These are phyloP conservation scores for Taeniopygia guttata DNA, from an alignment of 2,797 vertebrate species.

Conservation along the genomic window DNA sequence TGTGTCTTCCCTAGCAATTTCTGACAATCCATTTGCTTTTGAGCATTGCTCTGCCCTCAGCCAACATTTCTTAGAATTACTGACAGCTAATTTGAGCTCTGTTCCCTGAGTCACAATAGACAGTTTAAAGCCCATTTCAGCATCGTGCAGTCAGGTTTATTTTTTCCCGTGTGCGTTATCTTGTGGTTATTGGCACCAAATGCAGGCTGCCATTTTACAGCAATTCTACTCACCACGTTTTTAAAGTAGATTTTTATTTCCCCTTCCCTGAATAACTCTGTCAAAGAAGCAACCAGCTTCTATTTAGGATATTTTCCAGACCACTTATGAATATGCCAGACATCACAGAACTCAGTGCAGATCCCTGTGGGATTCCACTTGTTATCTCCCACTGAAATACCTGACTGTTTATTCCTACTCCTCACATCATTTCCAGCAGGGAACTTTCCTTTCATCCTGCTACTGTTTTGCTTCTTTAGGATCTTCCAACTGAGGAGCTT, in stretches of 20 bases:
- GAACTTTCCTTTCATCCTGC: constrained; percentile 21
- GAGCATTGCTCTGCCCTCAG: background rate
- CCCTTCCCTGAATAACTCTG: background rate
- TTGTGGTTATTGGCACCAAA: background rate
- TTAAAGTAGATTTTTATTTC: background rate
- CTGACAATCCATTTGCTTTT: constrained; percentile 6
- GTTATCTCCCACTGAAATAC: background rate
- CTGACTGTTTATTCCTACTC: background rate
- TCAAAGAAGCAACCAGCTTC: background rate
- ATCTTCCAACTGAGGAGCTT: background rate
- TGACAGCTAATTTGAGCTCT: background rate
- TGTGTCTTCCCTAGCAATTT: constrained; percentile 13
- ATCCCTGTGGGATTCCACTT: background rate
- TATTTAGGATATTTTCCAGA: background rate
- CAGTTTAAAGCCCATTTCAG: constrained; percentile 10
- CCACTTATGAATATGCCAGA: background rate
- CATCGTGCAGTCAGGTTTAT: fast-evolving
- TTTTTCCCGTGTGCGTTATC: background rate
- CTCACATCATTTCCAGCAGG: background rate
- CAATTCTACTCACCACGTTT: fast-evolving
- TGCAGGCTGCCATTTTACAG: background rate
- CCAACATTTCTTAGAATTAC: constrained; percentile 23
- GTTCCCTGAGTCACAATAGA: background rate
- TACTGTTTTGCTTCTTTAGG: background rate
- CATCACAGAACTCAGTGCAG: background rate